These are phyloP conservation scores for Tautogolabrus adspersus DNA, from an alignment of 2,113 vertebrate genomes.

Conservation along the genomic window DNA sequence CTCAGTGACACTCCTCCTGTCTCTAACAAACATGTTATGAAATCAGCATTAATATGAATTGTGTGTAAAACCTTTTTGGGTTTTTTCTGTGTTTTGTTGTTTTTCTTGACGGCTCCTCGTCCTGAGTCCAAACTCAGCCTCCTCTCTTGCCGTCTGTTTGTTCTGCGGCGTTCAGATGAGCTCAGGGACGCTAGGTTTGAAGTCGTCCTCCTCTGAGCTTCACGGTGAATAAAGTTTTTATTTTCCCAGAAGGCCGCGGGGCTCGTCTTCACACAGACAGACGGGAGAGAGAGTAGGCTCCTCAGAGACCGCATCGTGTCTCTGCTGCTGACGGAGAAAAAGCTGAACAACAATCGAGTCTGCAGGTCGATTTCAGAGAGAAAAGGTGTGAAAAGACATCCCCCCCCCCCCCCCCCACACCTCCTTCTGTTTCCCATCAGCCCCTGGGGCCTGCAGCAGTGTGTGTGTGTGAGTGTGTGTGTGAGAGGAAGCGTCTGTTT, in stretches of 20 bases:
- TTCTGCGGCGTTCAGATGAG: not conserved
- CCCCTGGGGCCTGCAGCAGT: conserved; percentile 38
- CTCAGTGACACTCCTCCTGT: too few relatives aligned
- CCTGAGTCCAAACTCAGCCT: not conserved
- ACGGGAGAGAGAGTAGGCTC: not conserved
- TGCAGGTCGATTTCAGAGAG: conserved; percentile 18
- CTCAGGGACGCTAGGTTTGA: not conserved
- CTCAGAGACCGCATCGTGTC: not conserved
- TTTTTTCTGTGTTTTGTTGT: not conserved
- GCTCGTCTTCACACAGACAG: not conserved
- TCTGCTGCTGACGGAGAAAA: conserved; percentile 11
- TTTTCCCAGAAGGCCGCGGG: conserved; percentile 27
- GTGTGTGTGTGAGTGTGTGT: not conserved
- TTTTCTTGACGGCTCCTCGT: not conserved
- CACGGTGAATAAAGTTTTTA: not conserved
- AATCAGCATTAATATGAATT: too few relatives aligned
- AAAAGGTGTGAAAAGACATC: conserved; percentile 26
- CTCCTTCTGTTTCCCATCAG: conserved; percentile 37
- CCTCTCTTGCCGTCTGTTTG: not conserved
- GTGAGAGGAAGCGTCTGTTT: conserved; percentile 10
- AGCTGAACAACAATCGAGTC: conserved; percentile 1
- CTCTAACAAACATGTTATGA: too few relatives aligned
- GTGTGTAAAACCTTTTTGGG: too few relatives aligned
- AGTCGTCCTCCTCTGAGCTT: not conserved
- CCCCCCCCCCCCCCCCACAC: not conserved